Evolutionary conservation across 2,113 vertebrate genomes (phyloP), one percentile per base, ranked within the genome.

Genomic region (Chloropsis cyanopogon): DNA sequence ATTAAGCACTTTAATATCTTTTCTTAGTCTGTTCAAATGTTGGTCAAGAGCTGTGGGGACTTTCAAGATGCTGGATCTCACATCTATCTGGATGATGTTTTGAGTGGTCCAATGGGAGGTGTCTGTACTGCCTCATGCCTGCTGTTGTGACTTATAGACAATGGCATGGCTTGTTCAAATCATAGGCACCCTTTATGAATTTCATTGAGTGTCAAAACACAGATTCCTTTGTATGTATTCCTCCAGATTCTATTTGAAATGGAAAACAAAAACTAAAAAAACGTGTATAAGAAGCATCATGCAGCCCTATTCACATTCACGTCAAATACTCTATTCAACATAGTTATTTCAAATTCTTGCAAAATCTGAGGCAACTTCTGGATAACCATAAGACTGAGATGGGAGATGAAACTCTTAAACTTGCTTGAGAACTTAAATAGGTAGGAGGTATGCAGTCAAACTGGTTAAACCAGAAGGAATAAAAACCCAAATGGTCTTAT

Each of bases 291-390:
- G 25, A 21, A 93, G 31, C 33, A 69, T 79, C 57, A 64, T 24
- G 56, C 18, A 35, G 25, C 56, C 47, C 82, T 91, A 60, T 85
- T 96, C 76, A 87, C 31, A 75, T 76, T 95, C 56, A 85, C 44
- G 79, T 88, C 31, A 92, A 93, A 92, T 66, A 88, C 7, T 42
- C 53, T 46, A 53, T 94, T 77, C 82, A 84, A 66, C 44, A 85
- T 87, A 25, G 46, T 92, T 95, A 93, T 64, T 95, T 93, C 92
- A 96, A 90, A 65, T 73, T 82, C 72, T 80, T 94, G 44, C 65
- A 92, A 49, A 95, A 95, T 42, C 41, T 93, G 86, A 94, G 79
- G 52, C 44, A 96, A 42, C 80, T 63, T 52, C 88, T 95, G 89
- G n/a, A 54, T 88, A 96, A 96, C 66, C 50, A 79, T 91, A 63